Percentiles rank a stretch among this genome's conserved stretches.
phyloP scores from a whole-genome alignment of 2,888 invertebrate genomes.

The Gandaritis pyraliata region DNA sequence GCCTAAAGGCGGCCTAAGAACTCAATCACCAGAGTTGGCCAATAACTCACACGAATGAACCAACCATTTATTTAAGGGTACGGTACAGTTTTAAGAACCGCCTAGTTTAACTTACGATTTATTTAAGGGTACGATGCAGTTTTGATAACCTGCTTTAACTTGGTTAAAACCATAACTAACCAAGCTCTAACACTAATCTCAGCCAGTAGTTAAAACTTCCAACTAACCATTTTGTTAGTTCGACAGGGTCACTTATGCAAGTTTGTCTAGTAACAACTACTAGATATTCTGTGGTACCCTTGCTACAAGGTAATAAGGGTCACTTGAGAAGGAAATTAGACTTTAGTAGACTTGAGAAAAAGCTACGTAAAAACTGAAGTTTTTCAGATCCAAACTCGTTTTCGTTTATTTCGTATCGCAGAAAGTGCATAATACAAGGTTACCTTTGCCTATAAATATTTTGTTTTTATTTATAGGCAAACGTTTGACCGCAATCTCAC shows the following conservation, averaged over 20 bases:
- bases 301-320: not conserved
- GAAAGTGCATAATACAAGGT: too few species aligned
- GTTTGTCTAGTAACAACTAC: constrained; percentile 2
- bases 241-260: constrained; percentile 27
- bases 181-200: constrained; percentile 12
- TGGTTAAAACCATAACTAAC: constrained; percentile 10
- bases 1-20: too few species aligned
- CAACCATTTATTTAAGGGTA: too few species aligned
- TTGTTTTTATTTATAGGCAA: too few species aligned
- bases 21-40: too few species aligned
- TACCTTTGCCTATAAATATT: too few species aligned
- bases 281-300: not conserved
- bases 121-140: not conserved
- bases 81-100: too few species aligned
- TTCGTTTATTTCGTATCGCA: too few species aligned
- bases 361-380: not conserved
- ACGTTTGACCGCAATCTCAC: too few species aligned
- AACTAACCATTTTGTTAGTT: constrained; percentile 25
- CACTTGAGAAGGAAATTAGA: not conserved
- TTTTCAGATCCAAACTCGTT: not conserved
- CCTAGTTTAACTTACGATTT: too few species aligned
- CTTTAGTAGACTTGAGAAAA: constrained; percentile 6
- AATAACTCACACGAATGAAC: too few species aligned
- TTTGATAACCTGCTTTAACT: not conserved
- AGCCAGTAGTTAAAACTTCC: constrained; percentile 21